Base-by-base conservation (phyloP, 2,797 vertebrate species). In the Martes flavigula region DNA sequence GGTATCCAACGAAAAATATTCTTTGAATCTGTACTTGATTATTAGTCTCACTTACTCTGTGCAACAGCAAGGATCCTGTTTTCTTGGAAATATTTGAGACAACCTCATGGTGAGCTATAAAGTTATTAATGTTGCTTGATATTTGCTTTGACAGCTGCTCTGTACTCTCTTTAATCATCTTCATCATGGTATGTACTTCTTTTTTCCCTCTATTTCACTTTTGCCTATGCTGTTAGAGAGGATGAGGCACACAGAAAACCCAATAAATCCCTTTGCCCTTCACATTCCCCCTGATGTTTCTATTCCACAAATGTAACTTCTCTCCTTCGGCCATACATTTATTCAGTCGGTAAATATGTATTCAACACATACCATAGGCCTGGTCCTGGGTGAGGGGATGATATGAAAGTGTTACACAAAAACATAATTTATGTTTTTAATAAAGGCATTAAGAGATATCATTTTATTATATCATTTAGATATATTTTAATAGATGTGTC, bases 71-170 rank as follows among this genome's bases (percentile, higher is more conserved):
- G 98, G 91, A 96, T 98, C 62, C 96, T 97, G 93, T 96, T 98
- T 98, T 98, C 97, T 97, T 97, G 97, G 94, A 98, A 98, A 98
- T 90, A 96, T 97, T 97, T 97, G 96, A 98, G 97, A 94, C 91
- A 93, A 75, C 81, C 93, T 98, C 98, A 97, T 98, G 97, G 98
- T 97, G 97, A 97, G 96, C 93, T 98, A 98, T 97, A 87, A 98
- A 98, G 98, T 99, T 99, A 99, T 99, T 98, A 99, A 99, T 98
- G 98, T 98, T 98, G 97, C 97, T 97, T 98, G 97, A 98, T 99
- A 99, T 98, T 98, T 98, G 98, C 98, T 99, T 98, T 99, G 99
- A 98, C 98, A 99, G 98, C 97, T 98, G 97, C 94, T 99, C 97
- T 98, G 97, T 98, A 98, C 97, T 97, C 98, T 98, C 98, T 98